Evolutionary conservation across 2,113 vertebrate species (phyloP).

Genomic region (Menidia beryllina): DNA sequence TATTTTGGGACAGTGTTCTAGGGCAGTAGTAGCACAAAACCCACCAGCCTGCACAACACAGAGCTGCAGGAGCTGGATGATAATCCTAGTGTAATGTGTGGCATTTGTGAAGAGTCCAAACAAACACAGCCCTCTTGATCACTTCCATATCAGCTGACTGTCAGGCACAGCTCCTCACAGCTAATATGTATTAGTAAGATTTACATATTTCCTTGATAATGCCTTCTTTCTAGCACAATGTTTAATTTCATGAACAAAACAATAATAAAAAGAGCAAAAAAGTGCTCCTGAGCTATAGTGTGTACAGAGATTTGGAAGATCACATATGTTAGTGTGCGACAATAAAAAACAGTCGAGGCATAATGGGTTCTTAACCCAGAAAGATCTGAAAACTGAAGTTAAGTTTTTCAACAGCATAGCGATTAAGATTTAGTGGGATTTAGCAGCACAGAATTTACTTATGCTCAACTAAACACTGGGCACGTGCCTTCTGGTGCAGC

Average conservation of each 20-base stretch:
- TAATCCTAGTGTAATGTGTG: slow-evolving; percentile 21
- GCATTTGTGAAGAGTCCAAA: slow-evolving; percentile 13
- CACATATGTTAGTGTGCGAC: slow-evolving; percentile 73
- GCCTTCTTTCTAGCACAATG: slow-evolving; percentile 14
- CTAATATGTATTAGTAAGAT: slow-evolving; percentile 32
- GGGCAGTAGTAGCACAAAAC: slow-evolving; percentile 17
- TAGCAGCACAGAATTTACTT: slow-evolving; percentile 49
- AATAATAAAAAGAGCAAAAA: slow-evolving; percentile 40
- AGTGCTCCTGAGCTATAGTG: slow-evolving; percentile 12
- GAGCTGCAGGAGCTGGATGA: slow-evolving; percentile 21
- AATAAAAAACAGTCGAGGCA: slow-evolving; percentile 42
- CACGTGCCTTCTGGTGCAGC: slow-evolving; percentile 32
- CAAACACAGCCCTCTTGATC: slow-evolving; percentile 8
- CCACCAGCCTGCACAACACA: slow-evolving; percentile 19
- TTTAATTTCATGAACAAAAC: slow-evolving; percentile 34
- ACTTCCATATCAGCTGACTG: slow-evolving; percentile 34
- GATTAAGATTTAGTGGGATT: slow-evolving; percentile 74
- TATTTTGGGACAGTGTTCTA: slow-evolving; percentile 67
- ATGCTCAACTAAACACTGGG: slow-evolving; percentile 23
- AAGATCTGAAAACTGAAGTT: slow-evolving; percentile 67
- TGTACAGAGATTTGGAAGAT: slow-evolving; percentile 17
- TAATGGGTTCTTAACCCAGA: slow-evolving; percentile 69
- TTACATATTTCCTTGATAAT: slow-evolving; percentile 28
- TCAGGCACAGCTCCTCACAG: slow-evolving; percentile 2
- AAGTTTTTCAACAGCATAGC: slow-evolving; percentile 67